phyloP scores from a whole-genome alignment of 1,140 invertebrate genomes.

The Cydia splendana region DNA sequence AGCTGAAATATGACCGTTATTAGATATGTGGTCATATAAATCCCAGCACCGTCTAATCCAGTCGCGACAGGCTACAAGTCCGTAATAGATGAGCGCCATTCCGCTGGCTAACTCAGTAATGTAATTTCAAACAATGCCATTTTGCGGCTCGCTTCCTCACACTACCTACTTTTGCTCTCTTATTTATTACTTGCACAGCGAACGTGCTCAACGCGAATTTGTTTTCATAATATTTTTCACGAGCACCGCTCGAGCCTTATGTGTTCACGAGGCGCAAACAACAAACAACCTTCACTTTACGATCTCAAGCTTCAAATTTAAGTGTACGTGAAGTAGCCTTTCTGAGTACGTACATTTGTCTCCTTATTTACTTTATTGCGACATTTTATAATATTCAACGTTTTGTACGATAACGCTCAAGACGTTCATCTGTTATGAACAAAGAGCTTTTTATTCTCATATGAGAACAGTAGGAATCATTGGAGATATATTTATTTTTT shows the following conservation, averaged over 20 bases:
- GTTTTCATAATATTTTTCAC: slow-evolving; percentile 79
- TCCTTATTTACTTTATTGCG: slow-evolving; percentile 77
- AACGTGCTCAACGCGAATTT: slow-evolving; percentile 78
- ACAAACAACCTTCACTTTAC: slow-evolving; percentile 46
- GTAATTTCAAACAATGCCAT: slow-evolving; percentile 69
- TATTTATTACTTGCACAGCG: slow-evolving; percentile 76
- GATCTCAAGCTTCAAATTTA: slow-evolving; percentile 48
- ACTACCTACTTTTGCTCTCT: slow-evolving; percentile 69
- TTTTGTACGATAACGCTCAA: slow-evolving; percentile 67
- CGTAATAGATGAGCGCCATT: slow-evolving; percentile 39
- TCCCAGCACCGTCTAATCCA: slow-evolving; percentile 28
- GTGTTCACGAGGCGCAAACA: slow-evolving; percentile 43
- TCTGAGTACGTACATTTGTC: slow-evolving; percentile 65
- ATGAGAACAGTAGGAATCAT: slow-evolving; percentile 41
- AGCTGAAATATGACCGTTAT: slow-evolving; percentile 26
- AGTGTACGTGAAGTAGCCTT: neutral
- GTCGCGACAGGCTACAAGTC: slow-evolving; percentile 9
- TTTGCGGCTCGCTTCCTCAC: slow-evolving; percentile 61
- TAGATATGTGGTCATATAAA: slow-evolving; percentile 32
- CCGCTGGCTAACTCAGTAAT: slow-evolving; percentile 52
- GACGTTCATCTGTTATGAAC: slow-evolving; percentile 62
- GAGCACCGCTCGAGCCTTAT: slow-evolving; percentile 62
- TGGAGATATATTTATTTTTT: neutral
- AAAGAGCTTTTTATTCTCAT: slow-evolving; percentile 60
- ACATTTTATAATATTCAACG: slow-evolving; percentile 77